Conservation (phyloP, 1,140 invertebrate genomes). For the Achroia grisella region DNA sequence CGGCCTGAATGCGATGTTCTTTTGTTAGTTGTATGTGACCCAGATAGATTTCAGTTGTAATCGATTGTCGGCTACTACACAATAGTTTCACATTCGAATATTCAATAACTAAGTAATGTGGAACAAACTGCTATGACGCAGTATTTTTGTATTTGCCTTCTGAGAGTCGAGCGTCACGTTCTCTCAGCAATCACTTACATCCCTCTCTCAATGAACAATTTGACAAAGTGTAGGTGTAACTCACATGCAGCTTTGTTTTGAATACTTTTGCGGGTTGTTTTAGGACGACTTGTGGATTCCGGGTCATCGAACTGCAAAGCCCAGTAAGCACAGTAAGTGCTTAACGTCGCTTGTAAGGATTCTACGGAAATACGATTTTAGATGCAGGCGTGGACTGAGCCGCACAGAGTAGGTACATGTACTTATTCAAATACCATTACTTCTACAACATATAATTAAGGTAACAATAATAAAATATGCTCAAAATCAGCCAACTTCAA, state of each 20-base stretch:
- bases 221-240: not conserved
- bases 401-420: constrained; percentile 19
- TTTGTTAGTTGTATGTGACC: constrained; percentile 56
- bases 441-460: too few species aligned
- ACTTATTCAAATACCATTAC: not conserved
- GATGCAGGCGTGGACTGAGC: constrained; percentile 36
- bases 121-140: constrained; percentile 27
- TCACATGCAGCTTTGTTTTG: constrained; percentile 46
- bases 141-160: constrained; percentile 10
- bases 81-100: constrained; percentile 30
- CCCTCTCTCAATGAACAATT: constrained; percentile 6
- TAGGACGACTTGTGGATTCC: constrained; percentile 49
- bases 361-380: constrained; percentile 72
- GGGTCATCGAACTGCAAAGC: constrained; percentile 68
- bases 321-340: constrained; percentile 45
- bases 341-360: constrained; percentile 70
- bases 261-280: constrained; percentile 46
- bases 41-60: constrained; percentile 46
- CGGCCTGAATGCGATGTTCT: constrained; percentile 42
- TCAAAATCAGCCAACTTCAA: constrained; percentile 16
- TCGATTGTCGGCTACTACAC: constrained; percentile 38
- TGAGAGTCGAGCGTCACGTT: constrained; percentile 26
- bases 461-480: not conserved
- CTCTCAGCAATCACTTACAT: constrained; percentile 26
- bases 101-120: constrained; percentile 16